A percentile compares a stretch with the other conserved stretches of the same genome.
phyloP scores from a whole-genome alignment of 2,797 vertebrate genomes.

The Bradypodion ventrale region DNA sequence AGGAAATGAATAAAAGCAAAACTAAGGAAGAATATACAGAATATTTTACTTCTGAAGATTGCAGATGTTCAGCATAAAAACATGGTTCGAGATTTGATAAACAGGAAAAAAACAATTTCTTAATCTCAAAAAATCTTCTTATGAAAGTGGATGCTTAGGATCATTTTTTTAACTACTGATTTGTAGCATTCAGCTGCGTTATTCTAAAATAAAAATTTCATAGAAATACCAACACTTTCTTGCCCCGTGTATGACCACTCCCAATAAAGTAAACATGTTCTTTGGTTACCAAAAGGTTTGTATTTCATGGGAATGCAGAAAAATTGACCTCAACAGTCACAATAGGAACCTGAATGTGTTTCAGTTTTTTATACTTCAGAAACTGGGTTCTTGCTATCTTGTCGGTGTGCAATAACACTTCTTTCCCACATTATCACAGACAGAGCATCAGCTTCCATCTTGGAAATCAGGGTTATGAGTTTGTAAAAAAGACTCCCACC shows the following conservation, averaged over 20 bases:
- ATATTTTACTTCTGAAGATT: conserved; percentile 67
- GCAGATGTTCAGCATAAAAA: conserved; percentile 65
- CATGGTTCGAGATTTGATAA: conserved; percentile 60
- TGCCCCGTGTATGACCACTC: conserved; percentile 61
- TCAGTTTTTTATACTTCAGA: conserved; percentile 26
- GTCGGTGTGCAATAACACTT: not conserved
- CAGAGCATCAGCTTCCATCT: not conserved
- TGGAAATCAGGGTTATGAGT: not conserved
- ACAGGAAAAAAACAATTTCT: conserved; percentile 59
- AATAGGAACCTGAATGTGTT: conserved; percentile 25
- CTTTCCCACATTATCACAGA: not conserved
- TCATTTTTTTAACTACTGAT: conserved; percentile 55
- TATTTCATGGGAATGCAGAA: conserved; percentile 52
- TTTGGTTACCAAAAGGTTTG: conserved; percentile 73
- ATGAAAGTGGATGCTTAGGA: conserved; percentile 47
- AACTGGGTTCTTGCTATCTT: not conserved
- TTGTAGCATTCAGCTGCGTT: conserved; percentile 46
- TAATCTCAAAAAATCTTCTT: conserved; percentile 58
- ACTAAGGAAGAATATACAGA: conserved; percentile 64
- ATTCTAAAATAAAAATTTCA: conserved; percentile 57
- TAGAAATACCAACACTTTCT: conserved; percentile 72
- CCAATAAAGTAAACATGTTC: conserved; percentile 69
- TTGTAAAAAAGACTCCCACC: not conserved
- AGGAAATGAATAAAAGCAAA: conserved; percentile 59
- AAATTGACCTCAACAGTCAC: conserved; percentile 11